These are phyloP conservation scores for Galeruca laticollis DNA, from an alignment of 2,888 invertebrate species.

Conservation along the genomic window DNA sequence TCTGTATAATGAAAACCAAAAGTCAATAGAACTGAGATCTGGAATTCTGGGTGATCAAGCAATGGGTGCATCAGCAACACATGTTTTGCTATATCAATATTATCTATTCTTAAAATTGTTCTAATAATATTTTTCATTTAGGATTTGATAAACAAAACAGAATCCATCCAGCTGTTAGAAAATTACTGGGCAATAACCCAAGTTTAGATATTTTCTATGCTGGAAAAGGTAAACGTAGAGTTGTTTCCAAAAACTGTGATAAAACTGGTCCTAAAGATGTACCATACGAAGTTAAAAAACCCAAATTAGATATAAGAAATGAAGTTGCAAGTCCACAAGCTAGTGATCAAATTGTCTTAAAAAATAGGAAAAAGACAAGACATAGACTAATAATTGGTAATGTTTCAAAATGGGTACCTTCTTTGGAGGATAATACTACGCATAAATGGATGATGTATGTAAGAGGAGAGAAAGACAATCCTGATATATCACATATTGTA, in stretches of 20 bases:
- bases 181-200: conserved; percentile 74
- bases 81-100: background rate
- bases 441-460: conserved; percentile 95
- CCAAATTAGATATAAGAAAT: conserved; percentile 43
- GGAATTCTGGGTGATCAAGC: too few species aligned
- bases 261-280: conserved; percentile 37
- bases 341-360: conserved; percentile 35
- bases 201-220: conserved; percentile 36
- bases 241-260: conserved; percentile 36
- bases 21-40: too few species aligned
- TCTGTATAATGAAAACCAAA: too few species aligned
- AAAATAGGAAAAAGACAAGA: conserved; percentile 59
- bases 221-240: conserved; percentile 47
- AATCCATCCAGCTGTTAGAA: conserved; percentile 83
- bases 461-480: conserved; percentile 74
- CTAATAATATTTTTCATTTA: background rate
- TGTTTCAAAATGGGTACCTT: conserved; percentile 85
- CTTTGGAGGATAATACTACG: conserved; percentile 76
- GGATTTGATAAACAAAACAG: conserved; percentile 63
- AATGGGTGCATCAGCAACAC: too few species aligned
- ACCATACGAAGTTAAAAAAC: conserved; percentile 40
- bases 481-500: conserved; percentile 74
- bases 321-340: conserved; percentile 26
- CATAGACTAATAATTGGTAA: conserved; percentile 73
- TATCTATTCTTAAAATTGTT: background rate